A percentile compares a stretch with the other conserved stretches of the same genome.
phyloP scores from a whole-genome alignment of 2,113 vertebrate species.

The Ochotona curzoniae region DNA sequence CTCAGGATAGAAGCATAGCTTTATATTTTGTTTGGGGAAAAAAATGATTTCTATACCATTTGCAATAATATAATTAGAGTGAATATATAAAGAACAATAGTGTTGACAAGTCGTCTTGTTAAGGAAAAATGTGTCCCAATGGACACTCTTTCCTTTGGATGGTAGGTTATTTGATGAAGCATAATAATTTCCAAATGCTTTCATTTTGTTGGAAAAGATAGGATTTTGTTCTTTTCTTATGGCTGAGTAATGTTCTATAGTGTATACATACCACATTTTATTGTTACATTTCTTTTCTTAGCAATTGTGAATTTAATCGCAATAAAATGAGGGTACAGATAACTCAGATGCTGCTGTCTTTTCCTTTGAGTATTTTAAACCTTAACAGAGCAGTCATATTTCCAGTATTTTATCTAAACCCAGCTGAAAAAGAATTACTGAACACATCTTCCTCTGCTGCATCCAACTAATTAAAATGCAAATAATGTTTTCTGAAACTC shows the following conservation, averaged over 20 bases:
- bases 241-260: too few relatives aligned
- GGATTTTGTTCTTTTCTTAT: too few relatives aligned
- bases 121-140: neutral
- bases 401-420: neutral
- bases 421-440: neutral
- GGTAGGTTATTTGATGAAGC: too few relatives aligned
- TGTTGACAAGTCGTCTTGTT: neutral
- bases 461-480: neutral
- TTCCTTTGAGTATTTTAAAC: neutral
- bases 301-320: too few relatives aligned
- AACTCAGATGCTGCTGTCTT: too few relatives aligned
- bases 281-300: too few relatives aligned
- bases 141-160: neutral
- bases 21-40: conserved; percentile 1
- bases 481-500: neutral
- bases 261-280: too few relatives aligned
- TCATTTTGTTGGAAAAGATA: too few relatives aligned
- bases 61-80: neutral
- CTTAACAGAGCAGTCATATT: neutral
- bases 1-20: conserved; percentile 38
- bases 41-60: neutral
- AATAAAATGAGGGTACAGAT: too few relatives aligned
- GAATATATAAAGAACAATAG: neutral
- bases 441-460: neutral
- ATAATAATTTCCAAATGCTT: too few relatives aligned